Evolutionary conservation across 2,888 invertebrate species (phyloP).

Genomic region (Carabus problematicus): DNA sequence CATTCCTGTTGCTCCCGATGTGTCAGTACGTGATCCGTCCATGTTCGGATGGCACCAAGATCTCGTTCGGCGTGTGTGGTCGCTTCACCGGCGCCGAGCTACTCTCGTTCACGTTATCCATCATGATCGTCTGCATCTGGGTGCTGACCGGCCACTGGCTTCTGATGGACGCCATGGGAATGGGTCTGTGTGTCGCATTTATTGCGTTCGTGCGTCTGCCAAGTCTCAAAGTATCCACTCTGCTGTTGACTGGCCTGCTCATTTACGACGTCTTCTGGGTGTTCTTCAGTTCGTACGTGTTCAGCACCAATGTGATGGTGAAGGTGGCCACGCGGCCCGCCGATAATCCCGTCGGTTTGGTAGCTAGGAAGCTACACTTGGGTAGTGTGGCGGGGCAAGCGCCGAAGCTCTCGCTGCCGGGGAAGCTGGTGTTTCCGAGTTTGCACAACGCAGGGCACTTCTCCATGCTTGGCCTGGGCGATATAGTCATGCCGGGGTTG

Average conservation of each 20-base stretch:
- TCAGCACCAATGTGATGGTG: slow-evolving; percentile 99
- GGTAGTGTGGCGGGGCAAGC: slow-evolving; percentile 90
- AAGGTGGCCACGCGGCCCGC: slow-evolving; percentile 88
- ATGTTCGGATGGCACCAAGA: slow-evolving; percentile 83
- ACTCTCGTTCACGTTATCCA: slow-evolving; percentile 88
- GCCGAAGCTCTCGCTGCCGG: slow-evolving; percentile 94
- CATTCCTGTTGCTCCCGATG: slow-evolving; percentile 95
- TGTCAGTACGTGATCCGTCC: slow-evolving; percentile 93
- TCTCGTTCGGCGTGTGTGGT: slow-evolving; percentile 90
- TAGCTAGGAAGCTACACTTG: slow-evolving; percentile 90
- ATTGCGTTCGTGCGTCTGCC: slow-evolving; percentile 96
- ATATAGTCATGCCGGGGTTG: slow-evolving; percentile 95
- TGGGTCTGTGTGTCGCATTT: slow-evolving; percentile 97
- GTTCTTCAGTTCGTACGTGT: slow-evolving; percentile 97
- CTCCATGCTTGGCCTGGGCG: slow-evolving; percentile 91
- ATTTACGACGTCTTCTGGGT: slow-evolving; percentile 99
- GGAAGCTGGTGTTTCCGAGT: slow-evolving; percentile 96
- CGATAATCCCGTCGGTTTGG: slow-evolving; percentile 91
- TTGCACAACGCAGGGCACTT: slow-evolving; percentile 96
- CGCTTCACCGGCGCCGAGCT: slow-evolving; percentile 94
- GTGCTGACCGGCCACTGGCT: slow-evolving; percentile 98
- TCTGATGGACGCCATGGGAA: slow-evolving; percentile 98
- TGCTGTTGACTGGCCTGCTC: slow-evolving; percentile 90
- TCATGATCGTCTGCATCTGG: slow-evolving; percentile 96
- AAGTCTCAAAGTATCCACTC: slow-evolving; percentile 91